phyloP scores from a whole-genome alignment of 2,888 invertebrate species.

The Metallyticus violacea region DNA sequence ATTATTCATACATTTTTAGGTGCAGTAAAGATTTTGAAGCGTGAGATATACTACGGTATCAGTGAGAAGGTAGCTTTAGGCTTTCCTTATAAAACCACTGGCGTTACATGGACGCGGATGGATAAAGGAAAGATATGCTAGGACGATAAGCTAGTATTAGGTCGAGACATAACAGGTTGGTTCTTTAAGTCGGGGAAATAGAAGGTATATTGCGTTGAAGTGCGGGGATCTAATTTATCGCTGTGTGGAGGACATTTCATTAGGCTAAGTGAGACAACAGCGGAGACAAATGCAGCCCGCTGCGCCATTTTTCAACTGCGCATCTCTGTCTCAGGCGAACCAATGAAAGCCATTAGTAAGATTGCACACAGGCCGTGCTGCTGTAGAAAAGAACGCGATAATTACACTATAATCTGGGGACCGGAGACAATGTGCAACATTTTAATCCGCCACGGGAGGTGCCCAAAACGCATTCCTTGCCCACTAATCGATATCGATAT shows the following conservation, averaged over 20 bases:
- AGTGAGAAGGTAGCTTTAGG: too few relatives aligned
- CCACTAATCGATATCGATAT: neutral
- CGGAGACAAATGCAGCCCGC: neutral
- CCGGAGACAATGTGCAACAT: neutral
- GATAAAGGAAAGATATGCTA: neutral
- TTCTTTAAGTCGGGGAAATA: neutral
- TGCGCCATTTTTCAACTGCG: neutral
- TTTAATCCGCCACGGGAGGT: neutral
- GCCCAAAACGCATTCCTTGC: neutral
- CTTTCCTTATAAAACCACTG: neutral
- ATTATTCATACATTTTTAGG: neutral
- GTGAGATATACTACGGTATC: too few relatives aligned
- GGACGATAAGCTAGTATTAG: too few relatives aligned
- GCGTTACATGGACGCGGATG: too few relatives aligned
- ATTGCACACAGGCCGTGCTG: too few relatives aligned
- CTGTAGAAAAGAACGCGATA: neutral
- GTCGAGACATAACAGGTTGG: neutral
- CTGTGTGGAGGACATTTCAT: neutral
- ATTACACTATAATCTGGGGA: neutral
- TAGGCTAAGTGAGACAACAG: neutral
- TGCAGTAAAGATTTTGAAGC: neutral
- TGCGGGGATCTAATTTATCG: neutral
- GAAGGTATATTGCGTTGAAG: neutral
- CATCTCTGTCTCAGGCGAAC: neutral
- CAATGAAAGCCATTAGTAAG: neutral